Conservation (phyloP, 23 tunicate genomes). For the Trididemnum clinides region DNA sequence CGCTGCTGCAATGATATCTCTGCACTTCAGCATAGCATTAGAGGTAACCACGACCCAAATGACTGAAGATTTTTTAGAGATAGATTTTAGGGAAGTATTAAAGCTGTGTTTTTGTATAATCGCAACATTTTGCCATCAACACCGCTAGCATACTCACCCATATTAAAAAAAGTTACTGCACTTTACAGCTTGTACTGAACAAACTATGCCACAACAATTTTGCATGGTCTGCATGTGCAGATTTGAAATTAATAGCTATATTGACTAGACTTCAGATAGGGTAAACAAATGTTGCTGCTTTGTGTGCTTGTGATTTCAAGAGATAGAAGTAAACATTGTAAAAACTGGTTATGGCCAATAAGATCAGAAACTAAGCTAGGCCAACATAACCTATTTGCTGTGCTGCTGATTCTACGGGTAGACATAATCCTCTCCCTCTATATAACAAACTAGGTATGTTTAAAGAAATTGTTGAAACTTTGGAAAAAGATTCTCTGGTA, state of each 20-base stretch:
- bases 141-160: background rate
- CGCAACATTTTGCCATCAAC: background rate
- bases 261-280: background rate
- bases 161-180: background rate
- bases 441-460: background rate
- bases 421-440: background rate
- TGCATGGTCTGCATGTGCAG: background rate
- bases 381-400: background rate
- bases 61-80: background rate
- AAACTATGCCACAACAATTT: background rate
- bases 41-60: background rate
- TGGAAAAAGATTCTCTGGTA: no score
- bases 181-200: background rate
- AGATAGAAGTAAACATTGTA: background rate
- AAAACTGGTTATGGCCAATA: background rate
- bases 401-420: background rate
- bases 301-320: background rate
- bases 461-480: no score
- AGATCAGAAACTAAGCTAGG: background rate
- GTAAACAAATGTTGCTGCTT: background rate
- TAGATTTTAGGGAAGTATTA: background rate
- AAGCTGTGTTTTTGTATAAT: background rate
- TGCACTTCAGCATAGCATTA: background rate
- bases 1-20: background rate
- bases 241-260: background rate